A percentile compares a stretch with the other conserved stretches of the same genome.
These are phyloP conservation scores for Tribolium castaneum DNA, from an alignment of 1,140 invertebrate genomes.

Conservation along the genomic window DNA sequence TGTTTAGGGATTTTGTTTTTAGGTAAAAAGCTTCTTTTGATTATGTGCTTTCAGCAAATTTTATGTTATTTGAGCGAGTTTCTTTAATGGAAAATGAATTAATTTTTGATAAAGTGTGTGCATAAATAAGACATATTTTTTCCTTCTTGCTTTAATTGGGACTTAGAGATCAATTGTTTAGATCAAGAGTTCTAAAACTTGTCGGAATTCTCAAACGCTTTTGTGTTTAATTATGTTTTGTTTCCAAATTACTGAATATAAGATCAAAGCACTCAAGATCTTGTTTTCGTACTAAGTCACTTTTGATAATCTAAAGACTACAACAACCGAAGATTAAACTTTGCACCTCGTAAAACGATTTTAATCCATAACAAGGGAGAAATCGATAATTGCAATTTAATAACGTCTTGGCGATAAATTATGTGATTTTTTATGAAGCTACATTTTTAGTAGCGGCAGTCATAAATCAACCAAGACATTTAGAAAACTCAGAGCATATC, in stretches of 20 bases:
- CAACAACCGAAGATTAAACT: neutral
- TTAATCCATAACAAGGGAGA: neutral
- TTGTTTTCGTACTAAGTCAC: neutral
- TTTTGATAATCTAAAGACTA: neutral
- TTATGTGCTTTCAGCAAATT: neutral
- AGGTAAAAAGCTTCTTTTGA: neutral
- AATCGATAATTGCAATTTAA: too few species aligned
- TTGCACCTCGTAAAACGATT: neutral
- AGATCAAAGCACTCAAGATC: conserved; percentile 9
- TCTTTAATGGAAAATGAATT: too few species aligned
- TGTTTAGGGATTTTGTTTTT: neutral
- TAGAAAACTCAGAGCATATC: neutral
- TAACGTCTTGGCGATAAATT: too few species aligned
- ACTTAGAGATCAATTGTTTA: neutral
- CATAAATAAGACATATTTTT: neutral
- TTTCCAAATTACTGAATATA: neutral
- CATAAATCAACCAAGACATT: conserved; percentile 5
- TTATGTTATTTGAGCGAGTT: neutral
- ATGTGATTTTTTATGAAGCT: neutral
- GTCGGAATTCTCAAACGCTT: neutral
- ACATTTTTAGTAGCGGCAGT: neutral
- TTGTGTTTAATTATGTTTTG: conserved; percentile 1
- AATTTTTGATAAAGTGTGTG: too few species aligned
- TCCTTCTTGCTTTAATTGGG: neutral
- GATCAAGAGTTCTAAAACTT: neutral